Conservation (phyloP, 2,113 vertebrate species). For the Diadophis punctatus region DNA sequence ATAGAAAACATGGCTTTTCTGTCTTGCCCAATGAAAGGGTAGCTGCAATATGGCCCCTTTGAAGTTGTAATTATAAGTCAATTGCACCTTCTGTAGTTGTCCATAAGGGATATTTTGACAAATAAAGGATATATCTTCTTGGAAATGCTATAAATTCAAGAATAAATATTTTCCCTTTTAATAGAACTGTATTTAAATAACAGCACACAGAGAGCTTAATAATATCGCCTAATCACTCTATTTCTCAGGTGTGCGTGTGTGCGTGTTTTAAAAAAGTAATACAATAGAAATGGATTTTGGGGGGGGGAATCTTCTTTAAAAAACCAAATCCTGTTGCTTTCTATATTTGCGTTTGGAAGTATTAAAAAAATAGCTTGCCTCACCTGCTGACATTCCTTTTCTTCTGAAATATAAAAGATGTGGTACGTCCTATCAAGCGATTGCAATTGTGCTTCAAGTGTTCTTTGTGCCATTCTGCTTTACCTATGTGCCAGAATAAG, state of each 20-base stretch:
- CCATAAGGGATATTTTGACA: background rate
- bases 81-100: background rate
- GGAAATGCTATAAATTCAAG: background rate
- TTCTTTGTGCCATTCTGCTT: background rate
- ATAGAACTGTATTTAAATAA: background rate
- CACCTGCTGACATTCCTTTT: constrained; percentile 2
- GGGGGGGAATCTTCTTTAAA: background rate
- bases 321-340: background rate
- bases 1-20: background rate
- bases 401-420: constrained; percentile 7
- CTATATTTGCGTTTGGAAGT: background rate
- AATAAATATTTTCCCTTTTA: background rate
- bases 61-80: background rate
- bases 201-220: background rate
- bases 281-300: background rate
- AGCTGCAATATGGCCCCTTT: background rate
- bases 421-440: background rate
- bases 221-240: background rate
- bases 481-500: constrained; percentile 15
- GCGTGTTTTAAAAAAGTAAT: background rate
- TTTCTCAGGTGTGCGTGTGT: background rate
- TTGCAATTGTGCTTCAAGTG: constrained; percentile 26
- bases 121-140: background rate
- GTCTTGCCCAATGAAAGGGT: background rate
- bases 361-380: background rate